These are phyloP conservation scores for Tetraodon nigroviridis DNA, from an alignment of 2,113 vertebrate species.

Conservation along the genomic window DNA sequence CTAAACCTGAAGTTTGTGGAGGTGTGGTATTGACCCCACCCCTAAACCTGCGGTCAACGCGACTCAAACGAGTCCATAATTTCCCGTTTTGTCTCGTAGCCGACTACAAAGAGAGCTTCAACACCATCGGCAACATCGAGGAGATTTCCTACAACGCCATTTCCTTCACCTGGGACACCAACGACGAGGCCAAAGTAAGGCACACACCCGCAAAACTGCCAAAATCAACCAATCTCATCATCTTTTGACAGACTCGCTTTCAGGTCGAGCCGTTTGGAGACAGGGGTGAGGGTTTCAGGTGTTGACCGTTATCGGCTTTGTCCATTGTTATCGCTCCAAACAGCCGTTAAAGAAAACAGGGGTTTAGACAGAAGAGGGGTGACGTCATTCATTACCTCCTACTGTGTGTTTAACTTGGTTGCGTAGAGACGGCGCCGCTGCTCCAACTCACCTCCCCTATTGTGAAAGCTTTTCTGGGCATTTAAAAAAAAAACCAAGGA, in stretches of 20 bases:
- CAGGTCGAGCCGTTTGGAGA: too few species aligned
- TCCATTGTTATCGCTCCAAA: conserved; percentile 31
- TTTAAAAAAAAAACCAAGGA: too few species aligned
- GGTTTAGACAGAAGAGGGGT: conserved; percentile 10
- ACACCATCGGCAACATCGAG: conserved; percentile 97
- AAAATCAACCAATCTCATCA: not conserved
- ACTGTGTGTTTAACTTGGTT: conserved; percentile 21
- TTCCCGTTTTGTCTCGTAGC: conserved; percentile 66
- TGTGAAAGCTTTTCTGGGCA: too few species aligned
- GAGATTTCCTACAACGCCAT: conserved; percentile 97
- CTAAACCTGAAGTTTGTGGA: too few species aligned
- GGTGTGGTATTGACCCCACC: too few species aligned
- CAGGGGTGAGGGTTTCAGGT: conserved; percentile 4
- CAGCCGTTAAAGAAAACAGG: conserved; percentile 5
- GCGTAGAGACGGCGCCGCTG: not conserved
- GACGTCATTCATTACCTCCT: conserved; percentile 21
- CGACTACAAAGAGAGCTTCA: conserved; percentile 99
- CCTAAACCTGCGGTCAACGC: too few species aligned
- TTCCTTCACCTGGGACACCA: conserved; percentile 99
- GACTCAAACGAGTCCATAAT: not conserved
- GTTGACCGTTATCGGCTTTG: conserved; percentile 12
- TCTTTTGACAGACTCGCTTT: not conserved
- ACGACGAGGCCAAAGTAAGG: conserved; percentile 94
- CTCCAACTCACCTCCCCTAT: not conserved
- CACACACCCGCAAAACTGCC: not conserved